Evolutionary conservation across 92 coral and sea anemone species (phyloP), one percentile per base, ranked within the genome.

Genomic region (Palythoa caribaeorum): DNA sequence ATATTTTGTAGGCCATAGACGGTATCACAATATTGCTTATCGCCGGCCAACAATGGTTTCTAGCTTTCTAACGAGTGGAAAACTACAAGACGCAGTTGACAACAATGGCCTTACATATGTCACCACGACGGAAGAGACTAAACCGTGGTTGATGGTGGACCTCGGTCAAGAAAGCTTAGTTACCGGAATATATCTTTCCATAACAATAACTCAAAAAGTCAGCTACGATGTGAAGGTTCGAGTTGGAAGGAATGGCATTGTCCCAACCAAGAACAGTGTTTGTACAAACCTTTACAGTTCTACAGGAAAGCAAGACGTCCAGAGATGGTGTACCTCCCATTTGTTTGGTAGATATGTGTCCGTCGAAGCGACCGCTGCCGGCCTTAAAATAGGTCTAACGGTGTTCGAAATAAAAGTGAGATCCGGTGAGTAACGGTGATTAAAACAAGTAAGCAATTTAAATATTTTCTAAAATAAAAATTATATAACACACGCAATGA

Each of bases 131-230:
- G 0, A 13, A 2, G 71, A 78, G 55, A 38, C 9, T 16, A 6
- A 78, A 28, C 71, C 84, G 10, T 78, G 84, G 69, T 5, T 57
- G 20, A 12, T 38, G 6, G 69, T 78, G 5, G 84, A 78, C 7
- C 71, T 78, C 15, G 84, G 84, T 37, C 84, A 59, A n/a, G 84
- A 60, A 57, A 78, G 68, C 51, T 20, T 78, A 16, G 71, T 78
- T 10, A 78, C 84, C 12, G 52, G 71, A 38, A 57, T 21, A 7
- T 12, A 28, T 5, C 3, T 53, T 21, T 51, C 17, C 65, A 28
- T 77, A 1, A 11, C 10, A 21, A 0, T 78, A 36, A 6, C 1
- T 1, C 35, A 1, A 3, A 12, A 3, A 0, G 1, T 9, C 1
- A 19, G 21, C 69, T 0, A 15, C n/a, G 6, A 2, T 1, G 17